Evolutionary conservation across 2,797 vertebrate species (phyloP).

Genomic region (Phrynocephalus guinanensis): DNA sequence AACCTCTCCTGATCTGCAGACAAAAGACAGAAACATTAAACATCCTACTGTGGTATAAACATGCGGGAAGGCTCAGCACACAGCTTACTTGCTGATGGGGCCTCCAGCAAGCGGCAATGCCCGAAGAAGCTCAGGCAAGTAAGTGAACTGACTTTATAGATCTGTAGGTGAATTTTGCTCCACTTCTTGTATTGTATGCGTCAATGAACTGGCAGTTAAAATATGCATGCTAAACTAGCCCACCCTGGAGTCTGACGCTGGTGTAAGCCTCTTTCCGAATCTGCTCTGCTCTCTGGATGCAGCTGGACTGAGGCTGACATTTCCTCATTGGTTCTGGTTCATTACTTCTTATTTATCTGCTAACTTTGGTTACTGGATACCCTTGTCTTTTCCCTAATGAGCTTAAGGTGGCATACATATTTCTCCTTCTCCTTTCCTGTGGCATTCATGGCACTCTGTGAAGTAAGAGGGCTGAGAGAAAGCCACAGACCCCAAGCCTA

Average conservation of each 20-base stretch:
- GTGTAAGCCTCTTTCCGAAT: neutral
- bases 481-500: neutral
- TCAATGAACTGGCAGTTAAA: neutral
- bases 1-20: conserved; percentile 62
- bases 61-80: conserved; percentile 80
- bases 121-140: conserved; percentile 83
- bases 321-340: too few relatives aligned
- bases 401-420: neutral
- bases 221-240: neutral
- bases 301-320: neutral
- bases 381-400: neutral
- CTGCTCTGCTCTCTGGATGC: too few relatives aligned
- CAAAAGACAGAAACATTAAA: conserved; percentile 75
- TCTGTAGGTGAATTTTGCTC: neutral
- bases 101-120: conserved; percentile 78
- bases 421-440: neutral
- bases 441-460: neutral
- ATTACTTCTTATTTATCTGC: neutral
- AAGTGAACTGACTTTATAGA: conserved; percentile 24
- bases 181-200: neutral
- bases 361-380: neutral
- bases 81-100: conserved; percentile 82
- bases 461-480: neutral
- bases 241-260: neutral
- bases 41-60: conserved; percentile 82